Evolutionary conservation across 1,140 invertebrate genomes (phyloP).

Genomic region (Ceratitis capitata): DNA sequence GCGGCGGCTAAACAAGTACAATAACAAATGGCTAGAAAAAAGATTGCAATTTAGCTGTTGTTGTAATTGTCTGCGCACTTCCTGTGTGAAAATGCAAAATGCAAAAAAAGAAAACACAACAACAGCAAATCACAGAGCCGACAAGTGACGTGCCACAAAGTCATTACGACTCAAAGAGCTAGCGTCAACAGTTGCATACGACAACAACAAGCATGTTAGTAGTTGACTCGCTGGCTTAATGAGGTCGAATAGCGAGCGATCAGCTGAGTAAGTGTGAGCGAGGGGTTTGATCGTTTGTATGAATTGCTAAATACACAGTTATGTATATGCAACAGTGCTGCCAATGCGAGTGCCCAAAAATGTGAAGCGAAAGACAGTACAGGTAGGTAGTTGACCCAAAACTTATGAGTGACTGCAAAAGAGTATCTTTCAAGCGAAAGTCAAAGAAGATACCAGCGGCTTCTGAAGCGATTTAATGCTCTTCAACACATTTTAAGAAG

Average conservation of each 20-base stretch:
- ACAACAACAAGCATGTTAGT: neutral
- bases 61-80: neutral
- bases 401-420: neutral
- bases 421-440: neutral
- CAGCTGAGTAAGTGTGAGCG: neutral
- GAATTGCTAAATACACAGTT: neutral
- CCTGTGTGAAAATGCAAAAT: slow-evolving; percentile 11
- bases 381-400: neutral
- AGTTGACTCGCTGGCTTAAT: neutral
- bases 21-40: neutral
- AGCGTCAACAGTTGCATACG: neutral
- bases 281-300: neutral
- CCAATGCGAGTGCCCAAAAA: neutral
- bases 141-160: neutral
- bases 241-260: neutral
- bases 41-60: neutral
- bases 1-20: neutral
- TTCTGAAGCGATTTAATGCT: neutral
- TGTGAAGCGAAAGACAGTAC: neutral
- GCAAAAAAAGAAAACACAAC: too few species aligned
- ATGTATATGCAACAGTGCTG: neutral
- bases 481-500: too few species aligned
- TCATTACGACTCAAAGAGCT: neutral
- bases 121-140: neutral
- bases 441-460: neutral